phyloP scores from a whole-genome alignment of 2,888 invertebrate species.

The Nebria salina region DNA sequence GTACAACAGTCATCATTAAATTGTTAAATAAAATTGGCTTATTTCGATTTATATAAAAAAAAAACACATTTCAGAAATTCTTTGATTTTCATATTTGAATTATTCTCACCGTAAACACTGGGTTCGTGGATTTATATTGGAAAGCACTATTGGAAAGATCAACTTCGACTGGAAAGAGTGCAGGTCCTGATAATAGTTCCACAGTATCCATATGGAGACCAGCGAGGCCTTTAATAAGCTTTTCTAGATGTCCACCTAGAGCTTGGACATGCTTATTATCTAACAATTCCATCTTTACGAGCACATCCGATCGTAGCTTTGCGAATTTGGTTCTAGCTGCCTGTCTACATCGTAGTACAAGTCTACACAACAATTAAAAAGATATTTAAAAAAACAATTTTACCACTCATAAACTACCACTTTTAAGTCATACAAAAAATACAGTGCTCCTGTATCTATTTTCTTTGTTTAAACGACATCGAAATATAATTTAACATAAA shows the following conservation, averaged over 20 bases:
- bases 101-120: slow-evolving; percentile 57
- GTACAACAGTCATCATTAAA: too few species aligned
- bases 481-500: too few species aligned
- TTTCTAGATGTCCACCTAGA: slow-evolving; percentile 84
- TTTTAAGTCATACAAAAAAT: too few species aligned
- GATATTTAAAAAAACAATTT: background rate
- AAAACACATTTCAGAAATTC: slow-evolving; percentile 19
- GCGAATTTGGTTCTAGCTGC: slow-evolving; percentile 90
- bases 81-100: background rate
- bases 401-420: too few species aligned
- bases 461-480: too few species aligned
- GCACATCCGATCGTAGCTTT: slow-evolving; percentile 85
- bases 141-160: slow-evolving; percentile 93
- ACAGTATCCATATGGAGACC: slow-evolving; percentile 71
- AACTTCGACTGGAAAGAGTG: slow-evolving; percentile 94
- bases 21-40: slow-evolving; percentile 10
- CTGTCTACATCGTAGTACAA: slow-evolving; percentile 95
- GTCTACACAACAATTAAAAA: slow-evolving; percentile 63
- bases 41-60: background rate
- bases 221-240: slow-evolving; percentile 86
- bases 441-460: too few species aligned
- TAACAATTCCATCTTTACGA: slow-evolving; percentile 95
- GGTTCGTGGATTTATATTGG: slow-evolving; percentile 80
- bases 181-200: slow-evolving; percentile 78
- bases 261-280: slow-evolving; percentile 99